Base-by-base conservation (phyloP, 2,888 invertebrate species). In the Nudaria mundana region DNA sequence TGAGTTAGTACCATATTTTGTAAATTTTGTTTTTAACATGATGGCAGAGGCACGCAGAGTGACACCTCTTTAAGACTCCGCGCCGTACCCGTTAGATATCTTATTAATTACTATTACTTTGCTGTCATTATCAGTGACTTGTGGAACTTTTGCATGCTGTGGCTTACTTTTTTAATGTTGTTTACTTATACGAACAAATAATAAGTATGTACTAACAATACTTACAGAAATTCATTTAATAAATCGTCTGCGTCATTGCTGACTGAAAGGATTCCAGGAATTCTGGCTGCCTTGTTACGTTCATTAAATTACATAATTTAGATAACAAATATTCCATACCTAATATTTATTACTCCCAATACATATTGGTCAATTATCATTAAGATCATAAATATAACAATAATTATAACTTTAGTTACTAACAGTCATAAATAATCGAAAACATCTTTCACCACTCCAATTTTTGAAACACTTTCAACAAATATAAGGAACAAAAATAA, bases 401-500 rank as follows among this genome's bases (percentile, higher is more conserved):
- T 33, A 55, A 59, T 57, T 51, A 63, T 55, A 38, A 41, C 34
- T 22, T 30, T n/a, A 28, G 44, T 58, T 61, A 63, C 56, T 56
- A 63, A 56, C 56, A 54, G 52, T 45, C 40, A 54, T 65, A 57
- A 67, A 64, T 71, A 66, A 63, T 57, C 39, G 48, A 56, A 56
- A 62, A 52, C 59, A 64, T 71, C 68, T 72, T 63, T 72, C 75
- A 70, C 71, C 73, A 66, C 60, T 68, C 61, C 46, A 52, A 48
- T 56, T 56, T 55, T 49, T 37, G 41, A 56, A 56, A 50, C 65
- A 74, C 73, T 76, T 76, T 74, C 73, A 66, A 60, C 66, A 61
- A 60, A 62, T 66, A 65, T 63, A 66, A 65, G 59, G 56, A 60
- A 63, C 56, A 60, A 48, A 76, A 80, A 81, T 84, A 82, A 81